phyloP scores from a whole-genome alignment of 92 coral and sea anemone species.

The Zoanthus sansibaricus region DNA sequence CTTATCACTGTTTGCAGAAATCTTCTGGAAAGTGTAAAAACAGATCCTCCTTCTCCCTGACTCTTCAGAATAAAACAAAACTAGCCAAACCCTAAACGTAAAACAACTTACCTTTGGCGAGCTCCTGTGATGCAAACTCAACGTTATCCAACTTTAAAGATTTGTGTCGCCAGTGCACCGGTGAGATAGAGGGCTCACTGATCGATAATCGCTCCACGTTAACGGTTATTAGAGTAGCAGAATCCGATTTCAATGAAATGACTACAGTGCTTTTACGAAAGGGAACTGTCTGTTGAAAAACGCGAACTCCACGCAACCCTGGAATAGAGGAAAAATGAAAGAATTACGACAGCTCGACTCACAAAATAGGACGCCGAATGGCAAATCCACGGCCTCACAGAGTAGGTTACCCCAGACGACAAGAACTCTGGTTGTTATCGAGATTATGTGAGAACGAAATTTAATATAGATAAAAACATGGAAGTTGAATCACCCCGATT shows the following conservation, averaged over 20 bases:
- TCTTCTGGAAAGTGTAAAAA: no score
- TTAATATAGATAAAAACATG: no score
- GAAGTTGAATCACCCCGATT: no score
- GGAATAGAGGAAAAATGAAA: not conserved
- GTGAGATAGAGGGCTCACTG: constrained; percentile 88
- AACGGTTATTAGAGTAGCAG: constrained; percentile 68
- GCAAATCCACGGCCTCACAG: no score
- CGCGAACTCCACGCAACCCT: constrained; percentile 94
- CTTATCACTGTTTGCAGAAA: no score
- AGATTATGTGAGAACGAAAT: no score
- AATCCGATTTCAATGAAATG: constrained; percentile 53
- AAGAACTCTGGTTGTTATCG: no score
- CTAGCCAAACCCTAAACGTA: not conserved
- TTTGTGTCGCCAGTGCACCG: constrained; percentile 83
- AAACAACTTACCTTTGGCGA: constrained; percentile 61
- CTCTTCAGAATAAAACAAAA: not conserved
- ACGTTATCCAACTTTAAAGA: constrained; percentile 69
- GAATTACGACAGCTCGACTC: no score
- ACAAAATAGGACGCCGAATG: no score
- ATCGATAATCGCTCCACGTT: constrained; percentile 83
- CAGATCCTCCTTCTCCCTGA: no score
- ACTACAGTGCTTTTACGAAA: constrained; percentile 80
- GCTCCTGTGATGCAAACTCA: constrained; percentile 33
- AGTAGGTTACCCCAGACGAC: no score
- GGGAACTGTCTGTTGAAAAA: constrained; percentile 86